Percentiles rank a stretch among this genome's conserved stretches.
phyloP scores from a whole-genome alignment of 2,113 vertebrate species.

The Sterna hirundo region DNA sequence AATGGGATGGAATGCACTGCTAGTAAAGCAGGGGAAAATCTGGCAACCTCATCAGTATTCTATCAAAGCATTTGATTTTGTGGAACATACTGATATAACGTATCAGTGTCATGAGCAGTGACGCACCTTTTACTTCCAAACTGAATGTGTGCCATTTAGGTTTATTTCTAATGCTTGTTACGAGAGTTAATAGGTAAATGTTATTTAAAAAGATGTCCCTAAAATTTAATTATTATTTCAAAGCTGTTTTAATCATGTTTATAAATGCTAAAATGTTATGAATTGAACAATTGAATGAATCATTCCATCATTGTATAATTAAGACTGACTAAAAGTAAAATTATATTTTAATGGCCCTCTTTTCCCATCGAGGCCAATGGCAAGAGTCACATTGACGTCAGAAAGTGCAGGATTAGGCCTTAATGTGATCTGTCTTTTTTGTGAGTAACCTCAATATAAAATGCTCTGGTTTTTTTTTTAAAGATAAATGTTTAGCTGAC shows the following conservation, averaged over 20 bases:
- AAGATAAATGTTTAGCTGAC: neutral
- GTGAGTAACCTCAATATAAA: neutral
- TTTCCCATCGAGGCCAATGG: neutral
- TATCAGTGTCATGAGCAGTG: slow-evolving; percentile 1
- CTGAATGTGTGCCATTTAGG: neutral
- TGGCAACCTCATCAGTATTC: neutral
- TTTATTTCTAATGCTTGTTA: slow-evolving; percentile 43
- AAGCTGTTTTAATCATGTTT: slow-evolving; percentile 53
- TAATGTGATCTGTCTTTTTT: slow-evolving; percentile 43
- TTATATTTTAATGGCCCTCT: slow-evolving; percentile 54
- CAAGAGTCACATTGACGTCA: slow-evolving; percentile 56
- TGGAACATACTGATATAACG: neutral
- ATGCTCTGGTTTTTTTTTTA: neutral
- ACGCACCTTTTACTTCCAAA: neutral
- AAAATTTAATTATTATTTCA: slow-evolving; percentile 55
- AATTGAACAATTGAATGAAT: slow-evolving; percentile 62
- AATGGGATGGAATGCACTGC: neutral
- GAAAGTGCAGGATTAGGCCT: slow-evolving; percentile 26
- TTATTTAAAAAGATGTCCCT: slow-evolving; percentile 35
- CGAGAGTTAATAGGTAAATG: slow-evolving; percentile 39
- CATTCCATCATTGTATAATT: slow-evolving; percentile 51
- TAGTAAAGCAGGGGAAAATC: neutral
- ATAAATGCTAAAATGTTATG: slow-evolving; percentile 55
- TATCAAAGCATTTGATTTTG: neutral
- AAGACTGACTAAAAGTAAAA: slow-evolving; percentile 63